phyloP scores from a whole-genome alignment of 1,140 invertebrate species.

The Epicauta chinensis region DNA sequence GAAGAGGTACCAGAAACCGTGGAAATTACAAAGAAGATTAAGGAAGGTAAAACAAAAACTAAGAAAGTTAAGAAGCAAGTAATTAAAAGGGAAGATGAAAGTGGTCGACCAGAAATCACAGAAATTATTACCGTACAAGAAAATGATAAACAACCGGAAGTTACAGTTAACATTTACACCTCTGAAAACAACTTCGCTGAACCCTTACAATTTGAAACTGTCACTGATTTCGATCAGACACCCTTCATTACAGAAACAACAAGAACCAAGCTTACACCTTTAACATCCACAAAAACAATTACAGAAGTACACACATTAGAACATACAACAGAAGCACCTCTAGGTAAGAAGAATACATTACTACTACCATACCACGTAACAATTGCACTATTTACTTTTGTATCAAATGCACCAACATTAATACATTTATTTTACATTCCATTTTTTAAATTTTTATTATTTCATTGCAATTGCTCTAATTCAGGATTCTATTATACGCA shows the following conservation, averaged over 20 bases:
- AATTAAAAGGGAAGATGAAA: slow-evolving; percentile 38
- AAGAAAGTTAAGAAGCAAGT: slow-evolving; percentile 27
- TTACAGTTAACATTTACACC: slow-evolving; percentile 35
- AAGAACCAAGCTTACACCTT: slow-evolving; percentile 13
- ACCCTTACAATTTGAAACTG: slow-evolving; percentile 24
- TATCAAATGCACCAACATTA: no score
- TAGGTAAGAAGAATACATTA: slow-evolving; percentile 24
- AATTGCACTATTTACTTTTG: no score
- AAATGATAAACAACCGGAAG: slow-evolving; percentile 39
- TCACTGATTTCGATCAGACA: slow-evolving; percentile 10
- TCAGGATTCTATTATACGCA: neutral
- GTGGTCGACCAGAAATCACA: slow-evolving; percentile 41
- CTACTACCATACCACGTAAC: no score
- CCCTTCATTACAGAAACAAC: slow-evolving; percentile 7
- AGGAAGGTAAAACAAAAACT: slow-evolving; percentile 15
- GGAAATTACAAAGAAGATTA: slow-evolving; percentile 16
- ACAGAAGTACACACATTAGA: slow-evolving; percentile 29
- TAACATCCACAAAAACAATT: slow-evolving; percentile 27
- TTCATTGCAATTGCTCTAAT: neutral
- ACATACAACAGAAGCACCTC: slow-evolving; percentile 22
- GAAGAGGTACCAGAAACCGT: slow-evolving; percentile 28
- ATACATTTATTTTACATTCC: no score
- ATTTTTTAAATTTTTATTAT: neutral
- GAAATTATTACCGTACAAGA: slow-evolving; percentile 45
- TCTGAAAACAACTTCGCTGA: slow-evolving; percentile 16